phyloP scores from a whole-genome alignment of 2,888 invertebrate species.

The Anthophora plumipes region DNA sequence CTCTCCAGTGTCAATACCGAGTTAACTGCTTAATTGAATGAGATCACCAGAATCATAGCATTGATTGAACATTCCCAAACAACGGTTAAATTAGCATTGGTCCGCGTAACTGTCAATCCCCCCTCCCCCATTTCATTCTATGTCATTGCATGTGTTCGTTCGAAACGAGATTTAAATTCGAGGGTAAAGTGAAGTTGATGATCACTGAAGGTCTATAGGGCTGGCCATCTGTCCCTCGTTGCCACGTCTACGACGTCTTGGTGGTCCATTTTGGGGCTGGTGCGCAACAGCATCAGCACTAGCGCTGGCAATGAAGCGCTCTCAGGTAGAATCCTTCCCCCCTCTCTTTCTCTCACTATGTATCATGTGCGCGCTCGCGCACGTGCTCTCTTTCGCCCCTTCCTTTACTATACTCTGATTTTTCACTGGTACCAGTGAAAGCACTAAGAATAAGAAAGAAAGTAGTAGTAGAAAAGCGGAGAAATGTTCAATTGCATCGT shows the following conservation, averaged over 20 bases:
- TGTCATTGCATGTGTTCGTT: not conserved
- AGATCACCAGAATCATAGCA: not conserved
- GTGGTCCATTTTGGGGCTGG: conserved; percentile 70
- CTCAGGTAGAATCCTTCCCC: conserved; percentile 54
- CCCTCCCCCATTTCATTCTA: not conserved
- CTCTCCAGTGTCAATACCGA: not conserved
- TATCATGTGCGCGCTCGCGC: conserved; percentile 39
- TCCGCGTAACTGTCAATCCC: not conserved
- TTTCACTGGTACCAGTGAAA: conserved; percentile 42
- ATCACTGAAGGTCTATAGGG: conserved; percentile 63
- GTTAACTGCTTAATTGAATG: conserved; percentile 13
- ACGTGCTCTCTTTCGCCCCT: conserved; percentile 48
- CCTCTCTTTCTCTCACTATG: conserved; percentile 37
- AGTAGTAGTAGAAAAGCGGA: conserved; percentile 19
- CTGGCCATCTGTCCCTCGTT: conserved; percentile 79
- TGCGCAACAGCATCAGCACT: conserved; percentile 58
- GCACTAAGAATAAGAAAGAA: not conserved
- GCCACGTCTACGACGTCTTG: conserved; percentile 76
- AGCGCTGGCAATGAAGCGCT: conserved; percentile 57
- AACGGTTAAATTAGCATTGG: conserved; percentile 6
- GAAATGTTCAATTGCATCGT: conserved; percentile 33
- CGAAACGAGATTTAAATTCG: conserved; percentile 37
- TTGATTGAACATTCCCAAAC: conserved; percentile 19
- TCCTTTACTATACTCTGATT: conserved; percentile 1
- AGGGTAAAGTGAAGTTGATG: conserved; percentile 51